Percentiles rank a stretch among this genome's conserved stretches.
These are phyloP conservation scores for Cotesia glomerata DNA, from an alignment of 1,140 invertebrate genomes.

Conservation along the genomic window DNA sequence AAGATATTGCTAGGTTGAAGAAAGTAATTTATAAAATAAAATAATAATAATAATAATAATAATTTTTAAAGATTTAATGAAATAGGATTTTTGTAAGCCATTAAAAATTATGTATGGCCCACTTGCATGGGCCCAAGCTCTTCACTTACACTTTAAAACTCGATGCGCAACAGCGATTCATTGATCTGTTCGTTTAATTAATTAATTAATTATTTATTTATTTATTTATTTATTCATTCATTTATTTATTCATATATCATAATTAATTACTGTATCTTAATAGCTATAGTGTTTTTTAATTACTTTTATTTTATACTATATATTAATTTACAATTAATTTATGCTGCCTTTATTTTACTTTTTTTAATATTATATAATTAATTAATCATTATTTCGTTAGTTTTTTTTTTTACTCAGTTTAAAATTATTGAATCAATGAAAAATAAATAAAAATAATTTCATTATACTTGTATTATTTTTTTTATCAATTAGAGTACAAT, in stretches of 20 bases:
- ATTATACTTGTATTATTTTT: not conserved
- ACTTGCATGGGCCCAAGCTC: conserved; percentile 49
- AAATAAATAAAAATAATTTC: not conserved
- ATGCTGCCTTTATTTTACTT: conserved; percentile 20
- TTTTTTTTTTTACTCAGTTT: conserved; percentile 9
- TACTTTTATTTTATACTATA: conserved; percentile 37
- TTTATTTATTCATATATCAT: conserved; percentile 38
- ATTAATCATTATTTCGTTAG: conserved; percentile 10
- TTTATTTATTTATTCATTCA: conserved; percentile 34
- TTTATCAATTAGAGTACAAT: not conserved
- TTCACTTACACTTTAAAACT: conserved; percentile 46
- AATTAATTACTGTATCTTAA: conserved; percentile 48
- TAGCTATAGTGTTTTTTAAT: conserved; percentile 33
- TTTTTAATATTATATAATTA: not conserved
- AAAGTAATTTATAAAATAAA: conserved; percentile 44
- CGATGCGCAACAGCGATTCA: conserved; percentile 55
- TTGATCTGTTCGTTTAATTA: conserved; percentile 42
- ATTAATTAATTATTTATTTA: too few relatives aligned
- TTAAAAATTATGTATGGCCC: conserved; percentile 61
- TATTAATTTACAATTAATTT: conserved; percentile 51
- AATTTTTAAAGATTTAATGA: conserved; percentile 30
- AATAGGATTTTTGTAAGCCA: conserved; percentile 37
- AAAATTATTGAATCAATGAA: conserved; percentile 24
- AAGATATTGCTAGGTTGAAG: too few relatives aligned
- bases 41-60: conserved; percentile 40